phyloP scores from a whole-genome alignment of 2,888 invertebrate species.

The Dusona sp. region DNA sequence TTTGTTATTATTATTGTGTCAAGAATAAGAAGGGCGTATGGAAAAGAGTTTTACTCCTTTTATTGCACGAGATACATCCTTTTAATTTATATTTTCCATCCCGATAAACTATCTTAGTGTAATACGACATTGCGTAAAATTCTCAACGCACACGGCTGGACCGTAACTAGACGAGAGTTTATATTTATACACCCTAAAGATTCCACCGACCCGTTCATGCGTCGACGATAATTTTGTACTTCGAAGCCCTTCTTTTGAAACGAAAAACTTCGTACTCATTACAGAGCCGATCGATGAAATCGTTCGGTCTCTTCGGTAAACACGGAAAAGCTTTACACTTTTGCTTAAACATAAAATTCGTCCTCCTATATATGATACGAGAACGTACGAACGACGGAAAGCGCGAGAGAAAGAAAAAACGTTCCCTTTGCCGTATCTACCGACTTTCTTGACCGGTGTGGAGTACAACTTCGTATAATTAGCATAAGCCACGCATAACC shows the following conservation, averaged over 20 bases:
- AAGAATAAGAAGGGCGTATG: not conserved
- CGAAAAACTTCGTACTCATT: constrained; percentile 20
- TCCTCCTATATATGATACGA: not conserved
- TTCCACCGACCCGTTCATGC: constrained; percentile 12
- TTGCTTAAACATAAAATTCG: constrained; percentile 27
- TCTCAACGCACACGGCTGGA: constrained; percentile 11
- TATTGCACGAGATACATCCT: constrained; percentile 1
- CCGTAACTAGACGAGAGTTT: constrained; percentile 50
- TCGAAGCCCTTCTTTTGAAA: constrained; percentile 15
- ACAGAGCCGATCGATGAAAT: constrained; percentile 50
- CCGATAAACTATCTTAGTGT: not conserved
- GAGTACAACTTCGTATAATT: constrained; percentile 43
- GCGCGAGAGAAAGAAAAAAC: constrained; percentile 8
- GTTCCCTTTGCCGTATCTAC: constrained; percentile 20
- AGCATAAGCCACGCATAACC: constrained; percentile 45
- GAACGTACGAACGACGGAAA: constrained; percentile 6
- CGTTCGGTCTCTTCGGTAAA: constrained; percentile 50
- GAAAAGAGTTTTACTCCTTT: no score
- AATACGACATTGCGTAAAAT: constrained; percentile 22
- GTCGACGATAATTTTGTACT: constrained; percentile 43
- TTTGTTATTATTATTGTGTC: constrained; percentile 3
- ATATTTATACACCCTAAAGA: constrained; percentile 53
- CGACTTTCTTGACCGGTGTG: constrained; percentile 12
- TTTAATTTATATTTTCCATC: not conserved
- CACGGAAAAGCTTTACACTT: constrained; percentile 50